A percentile compares a stretch with the other conserved stretches of the same genome.
These are phyloP conservation scores for Chaetogeoica ovagalla DNA, from an alignment of 2,888 invertebrate species.

Conservation along the genomic window DNA sequence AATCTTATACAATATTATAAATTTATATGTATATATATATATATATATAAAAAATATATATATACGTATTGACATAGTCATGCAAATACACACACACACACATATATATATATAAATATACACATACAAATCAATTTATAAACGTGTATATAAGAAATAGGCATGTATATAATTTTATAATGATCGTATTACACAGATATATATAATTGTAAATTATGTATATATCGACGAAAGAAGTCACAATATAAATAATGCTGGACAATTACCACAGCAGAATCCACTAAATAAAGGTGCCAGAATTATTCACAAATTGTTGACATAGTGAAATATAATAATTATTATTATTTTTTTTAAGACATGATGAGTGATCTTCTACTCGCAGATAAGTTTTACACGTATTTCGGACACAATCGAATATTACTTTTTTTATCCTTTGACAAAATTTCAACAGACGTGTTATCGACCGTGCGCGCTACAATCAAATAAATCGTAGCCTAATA, in stretches of 20 bases:
- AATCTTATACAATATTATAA: constrained; percentile 36
- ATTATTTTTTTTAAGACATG: constrained; percentile 8
- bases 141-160: constrained; percentile 42
- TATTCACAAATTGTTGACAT: constrained; percentile 38
- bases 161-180: constrained; percentile 46
- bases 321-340: constrained; percentile 51
- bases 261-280: constrained; percentile 33
- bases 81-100: too few species aligned
- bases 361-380: constrained; percentile 52
- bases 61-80: too few species aligned
- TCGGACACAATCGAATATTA: constrained; percentile 22
- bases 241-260: constrained; percentile 43
- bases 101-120: constrained; percentile 29
- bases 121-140: constrained; percentile 34
- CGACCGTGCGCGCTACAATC: constrained; percentile 16
- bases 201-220: constrained; percentile 34
- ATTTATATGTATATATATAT: constrained; percentile 17
- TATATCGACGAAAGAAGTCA: constrained; percentile 48
- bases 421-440: constrained; percentile 13
- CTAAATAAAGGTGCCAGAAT: constrained; percentile 45
- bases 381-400: constrained; percentile 48
- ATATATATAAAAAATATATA: constrained; percentile 26
- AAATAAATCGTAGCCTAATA: constrained; percentile 26
- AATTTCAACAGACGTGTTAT: constrained; percentile 9
- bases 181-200: constrained; percentile 27